Evolutionary conservation across 2,888 invertebrate species (phyloP), one percentile per base, ranked within the genome.

Genomic region (Lampropteryx suffumata): DNA sequence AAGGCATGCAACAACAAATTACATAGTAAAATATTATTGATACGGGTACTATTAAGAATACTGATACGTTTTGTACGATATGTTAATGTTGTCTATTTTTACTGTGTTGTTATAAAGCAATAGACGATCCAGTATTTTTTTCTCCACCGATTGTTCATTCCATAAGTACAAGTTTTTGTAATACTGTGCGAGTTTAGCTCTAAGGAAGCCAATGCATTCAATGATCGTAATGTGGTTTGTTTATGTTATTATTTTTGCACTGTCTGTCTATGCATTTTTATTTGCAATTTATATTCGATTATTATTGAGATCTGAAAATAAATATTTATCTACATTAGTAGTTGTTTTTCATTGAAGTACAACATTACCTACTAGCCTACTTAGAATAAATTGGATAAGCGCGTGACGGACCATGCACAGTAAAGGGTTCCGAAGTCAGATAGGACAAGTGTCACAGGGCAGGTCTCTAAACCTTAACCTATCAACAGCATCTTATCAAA

Each of bases 291-390:
- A 66, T 76, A 71, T 73, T 70, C 72, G 62, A 61, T 69, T 67
- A 49, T 62, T 59, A 47, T 54, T 57, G 61, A 70, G 82, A 87
- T 87, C 84, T 85, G 84, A 85, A 82, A 79, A 61, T 73, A 71
- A 76, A 64, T 80, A 73, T 73, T 71, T 63, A 59, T 61, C 50
- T 66, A 64, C 64, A 64, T 61, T 28, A 10, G 6, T 11, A 64
- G 62, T 59, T 55, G 59, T 65, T 30, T 30, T 17, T 17, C 17
- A 17, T 17, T 17, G 2, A 17, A 17, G 17, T n/a, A n/a, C n/a
- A n/a, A n/a, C n/a, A n/a, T n/a, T n/a, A n/a, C n/a, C n/a, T n/a
- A n/a, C n/a, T n/a, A n/a, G n/a, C n/a, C n/a, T n/a, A n/a, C n/a
- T n/a, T n/a, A n/a, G n/a, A n/a, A n/a, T n/a, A n/a, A n/a, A n/a